Evolutionary conservation across 1,140 invertebrate species (phyloP).

Genomic region (Heliconius melpomene): DNA sequence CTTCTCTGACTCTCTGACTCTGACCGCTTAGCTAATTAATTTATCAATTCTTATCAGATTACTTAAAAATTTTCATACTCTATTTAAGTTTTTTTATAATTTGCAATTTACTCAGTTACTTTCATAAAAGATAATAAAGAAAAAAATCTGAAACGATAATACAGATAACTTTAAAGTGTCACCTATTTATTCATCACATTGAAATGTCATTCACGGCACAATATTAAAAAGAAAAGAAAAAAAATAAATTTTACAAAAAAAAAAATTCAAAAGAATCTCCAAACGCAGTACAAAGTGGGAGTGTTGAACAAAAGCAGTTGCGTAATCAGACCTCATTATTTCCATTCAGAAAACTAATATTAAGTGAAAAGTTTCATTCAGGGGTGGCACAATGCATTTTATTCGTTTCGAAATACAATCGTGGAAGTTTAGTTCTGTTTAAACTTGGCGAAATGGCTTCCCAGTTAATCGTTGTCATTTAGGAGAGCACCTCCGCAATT

Average conservation of each 20-base stretch:
- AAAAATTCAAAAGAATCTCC: conserved; percentile 5
- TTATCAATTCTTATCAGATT: no score
- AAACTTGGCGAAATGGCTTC: conserved; percentile 70
- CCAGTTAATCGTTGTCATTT: conserved; percentile 74
- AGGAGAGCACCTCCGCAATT: conserved; percentile 59
- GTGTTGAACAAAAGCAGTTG: conserved; percentile 17
- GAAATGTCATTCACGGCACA: not conserved
- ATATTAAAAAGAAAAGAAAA: not conserved
- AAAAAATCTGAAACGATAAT: not conserved
- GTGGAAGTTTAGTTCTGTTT: conserved; percentile 64
- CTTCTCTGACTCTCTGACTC: no score
- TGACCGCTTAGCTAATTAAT: no score
- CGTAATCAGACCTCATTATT: conserved; percentile 45
- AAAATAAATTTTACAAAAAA: not conserved
- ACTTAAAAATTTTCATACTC: accelerated
- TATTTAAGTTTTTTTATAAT: no score
- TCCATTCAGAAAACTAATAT: conserved; percentile 52
- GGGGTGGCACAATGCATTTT: conserved; percentile 49
- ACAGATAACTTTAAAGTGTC: not conserved
- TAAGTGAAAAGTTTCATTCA: conserved; percentile 49
- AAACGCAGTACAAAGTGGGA: conserved; percentile 7
- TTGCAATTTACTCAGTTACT: not conserved
- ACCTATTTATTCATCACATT: conserved; percentile 6
- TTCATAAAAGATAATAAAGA: not conserved
- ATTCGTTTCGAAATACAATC: conserved; percentile 62